These are phyloP conservation scores for Pristiophorus japonicus DNA, from an alignment of 2,113 vertebrate genomes.

Conservation along the genomic window DNA sequence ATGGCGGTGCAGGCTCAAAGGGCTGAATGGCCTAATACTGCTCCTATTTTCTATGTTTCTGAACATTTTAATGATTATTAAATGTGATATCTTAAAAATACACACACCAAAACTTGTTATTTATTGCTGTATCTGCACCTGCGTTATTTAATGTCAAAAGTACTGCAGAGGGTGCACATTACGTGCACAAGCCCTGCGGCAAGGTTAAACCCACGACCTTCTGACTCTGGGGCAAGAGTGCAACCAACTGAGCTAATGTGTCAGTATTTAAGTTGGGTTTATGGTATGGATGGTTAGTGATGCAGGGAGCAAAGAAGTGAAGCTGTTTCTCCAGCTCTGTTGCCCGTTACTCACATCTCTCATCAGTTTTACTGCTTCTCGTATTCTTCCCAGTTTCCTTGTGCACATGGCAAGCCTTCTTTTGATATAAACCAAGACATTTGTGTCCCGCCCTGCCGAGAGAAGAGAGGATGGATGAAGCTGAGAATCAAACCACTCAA, in stretches of 20 bases:
- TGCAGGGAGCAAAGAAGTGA: neutral
- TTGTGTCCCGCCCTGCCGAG: constrained; percentile 83
- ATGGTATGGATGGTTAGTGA: neutral
- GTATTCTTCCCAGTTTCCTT: constrained; percentile 87
- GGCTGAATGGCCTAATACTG: too few species aligned
- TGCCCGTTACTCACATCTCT: constrained; percentile 81
- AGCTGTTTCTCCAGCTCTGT: neutral
- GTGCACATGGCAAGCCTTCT: constrained; percentile 96
- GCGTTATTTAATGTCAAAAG: too few species aligned
- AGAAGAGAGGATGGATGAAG: neutral
- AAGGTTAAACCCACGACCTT: neutral
- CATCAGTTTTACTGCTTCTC: constrained; percentile 98
- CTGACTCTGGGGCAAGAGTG: neutral
- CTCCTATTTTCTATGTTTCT: too few species aligned
- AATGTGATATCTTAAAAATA: neutral
- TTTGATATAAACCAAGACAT: constrained; percentile 92
- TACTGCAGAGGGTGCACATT: too few species aligned
- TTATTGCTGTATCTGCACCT: neutral
- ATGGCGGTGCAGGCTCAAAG: too few species aligned
- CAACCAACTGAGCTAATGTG: neutral
- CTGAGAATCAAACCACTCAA: neutral
- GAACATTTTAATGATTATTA: too few species aligned
- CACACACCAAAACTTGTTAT: too few species aligned
- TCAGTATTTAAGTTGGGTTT: neutral
- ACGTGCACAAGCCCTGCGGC: too few species aligned